Percentiles rank a stretch among this genome's conserved stretches.
These are phyloP conservation scores for Hypomesus transpacificus DNA, from an alignment of 2,113 vertebrate genomes.

Conservation along the genomic window DNA sequence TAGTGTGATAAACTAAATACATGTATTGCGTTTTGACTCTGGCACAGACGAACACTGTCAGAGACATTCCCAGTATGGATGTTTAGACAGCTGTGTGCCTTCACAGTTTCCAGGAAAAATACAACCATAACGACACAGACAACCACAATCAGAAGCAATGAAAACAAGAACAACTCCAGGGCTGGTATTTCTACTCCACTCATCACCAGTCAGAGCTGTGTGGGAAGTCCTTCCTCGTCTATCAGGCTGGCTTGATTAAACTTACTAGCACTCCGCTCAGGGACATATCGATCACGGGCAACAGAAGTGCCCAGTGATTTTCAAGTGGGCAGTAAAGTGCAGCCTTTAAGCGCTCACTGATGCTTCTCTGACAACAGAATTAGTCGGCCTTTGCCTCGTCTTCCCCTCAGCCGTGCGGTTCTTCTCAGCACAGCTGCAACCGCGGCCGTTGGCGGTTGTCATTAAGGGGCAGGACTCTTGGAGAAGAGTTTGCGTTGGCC, in stretches of 20 bases:
- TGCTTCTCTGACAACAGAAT: constrained; percentile 16
- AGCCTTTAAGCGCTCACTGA: neutral
- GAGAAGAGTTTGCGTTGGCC: neutral
- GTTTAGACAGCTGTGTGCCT: no score
- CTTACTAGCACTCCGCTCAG: constrained; percentile 3
- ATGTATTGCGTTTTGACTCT: no score
- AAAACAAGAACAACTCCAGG: neutral
- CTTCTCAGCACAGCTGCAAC: neutral
- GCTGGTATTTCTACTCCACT: constrained; percentile 6
- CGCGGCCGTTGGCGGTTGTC: neutral
- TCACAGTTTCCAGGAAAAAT: no score
- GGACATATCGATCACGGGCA: constrained; percentile 17
- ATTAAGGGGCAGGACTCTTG: neutral
- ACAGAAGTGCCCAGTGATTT: constrained; percentile 5
- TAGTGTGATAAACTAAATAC: no score
- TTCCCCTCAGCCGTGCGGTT: neutral
- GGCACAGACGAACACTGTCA: no score
- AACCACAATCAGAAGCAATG: no score
- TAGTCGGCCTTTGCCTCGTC: neutral
- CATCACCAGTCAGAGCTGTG: neutral
- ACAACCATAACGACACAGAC: no score
- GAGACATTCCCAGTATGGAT: no score
- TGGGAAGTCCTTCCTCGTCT: constrained; percentile 12
- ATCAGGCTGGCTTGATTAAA: constrained; percentile 13
- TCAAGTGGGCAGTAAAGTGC: constrained; percentile 24